Conservation (phyloP, 2,888 invertebrate genomes). For the Chymomyza procnemis region DNA sequence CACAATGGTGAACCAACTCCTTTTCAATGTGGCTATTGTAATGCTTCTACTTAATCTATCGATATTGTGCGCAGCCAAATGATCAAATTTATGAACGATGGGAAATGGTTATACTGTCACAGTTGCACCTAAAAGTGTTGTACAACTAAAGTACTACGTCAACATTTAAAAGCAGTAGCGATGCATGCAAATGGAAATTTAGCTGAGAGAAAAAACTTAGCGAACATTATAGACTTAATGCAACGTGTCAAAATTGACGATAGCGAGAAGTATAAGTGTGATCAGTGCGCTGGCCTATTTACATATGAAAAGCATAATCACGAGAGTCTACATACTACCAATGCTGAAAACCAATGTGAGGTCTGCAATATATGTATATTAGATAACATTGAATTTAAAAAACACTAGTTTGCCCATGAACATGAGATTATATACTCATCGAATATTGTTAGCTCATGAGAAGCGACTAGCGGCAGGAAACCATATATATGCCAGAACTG, state of each 20-base stretch:
- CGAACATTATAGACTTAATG: conserved; percentile 65
- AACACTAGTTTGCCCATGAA: conserved; percentile 64
- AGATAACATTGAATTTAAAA: conserved; percentile 46
- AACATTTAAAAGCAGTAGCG: conserved; percentile 73
- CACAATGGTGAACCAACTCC: conserved; percentile 72
- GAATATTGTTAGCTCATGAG: conserved; percentile 57
- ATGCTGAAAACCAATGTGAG: conserved; percentile 46
- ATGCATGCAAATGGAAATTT: conserved; percentile 73
- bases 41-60: conserved; percentile 65
- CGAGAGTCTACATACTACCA: conserved; percentile 65
- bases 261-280: conserved; percentile 73
- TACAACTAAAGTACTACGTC: conserved; percentile 72
- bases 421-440: conserved; percentile 52
- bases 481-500: conserved; percentile 59
- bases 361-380: conserved; percentile 46
- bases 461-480: conserved; percentile 55
- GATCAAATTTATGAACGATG: conserved; percentile 26
- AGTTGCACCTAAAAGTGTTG: conserved; percentile 68
- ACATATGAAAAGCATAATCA: conserved; percentile 74
- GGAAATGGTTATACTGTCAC: conserved; percentile 55
- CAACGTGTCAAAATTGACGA: conserved; percentile 72
- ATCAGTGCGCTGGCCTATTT: conserved; percentile 71
- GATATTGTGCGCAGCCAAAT: conserved; percentile 64
- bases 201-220: conserved; percentile 73
- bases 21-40: conserved; percentile 67